Evolutionary conservation across 1,140 invertebrate species (phyloP).

Genomic region (Drosophila ironensis): DNA sequence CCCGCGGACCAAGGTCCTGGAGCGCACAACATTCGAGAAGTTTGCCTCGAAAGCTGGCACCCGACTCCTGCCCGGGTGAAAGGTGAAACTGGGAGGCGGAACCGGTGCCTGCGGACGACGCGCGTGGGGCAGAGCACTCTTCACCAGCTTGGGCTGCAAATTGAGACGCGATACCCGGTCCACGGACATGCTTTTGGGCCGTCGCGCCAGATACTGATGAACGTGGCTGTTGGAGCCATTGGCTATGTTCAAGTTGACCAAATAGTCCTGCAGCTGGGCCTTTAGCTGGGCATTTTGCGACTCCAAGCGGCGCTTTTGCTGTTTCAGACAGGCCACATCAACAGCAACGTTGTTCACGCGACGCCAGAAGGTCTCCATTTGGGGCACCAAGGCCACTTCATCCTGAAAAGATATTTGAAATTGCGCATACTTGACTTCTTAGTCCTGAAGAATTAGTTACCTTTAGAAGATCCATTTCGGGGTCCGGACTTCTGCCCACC

Average conservation of each 20-base stretch:
- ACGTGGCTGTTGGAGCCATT: conserved; percentile 71
- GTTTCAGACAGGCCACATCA: conserved; percentile 70
- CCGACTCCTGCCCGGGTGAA: not conserved
- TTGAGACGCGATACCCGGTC: conserved; percentile 62
- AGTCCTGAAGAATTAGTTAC: not conserved
- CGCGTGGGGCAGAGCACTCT: conserved; percentile 45
- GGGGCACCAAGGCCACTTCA: conserved; percentile 47
- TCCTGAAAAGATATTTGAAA: conserved; percentile 13
- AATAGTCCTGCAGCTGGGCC: conserved; percentile 63
- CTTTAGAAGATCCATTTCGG: conserved; percentile 41
- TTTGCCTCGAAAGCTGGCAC: conserved; percentile 63
- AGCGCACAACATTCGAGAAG: conserved; percentile 59
- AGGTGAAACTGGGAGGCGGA: conserved; percentile 5
- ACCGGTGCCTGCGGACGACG: conserved; percentile 27
- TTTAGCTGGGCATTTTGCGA: conserved; percentile 64
- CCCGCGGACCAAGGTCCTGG: conserved; percentile 37
- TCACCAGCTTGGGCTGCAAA: conserved; percentile 57
- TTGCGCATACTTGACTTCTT: not conserved
- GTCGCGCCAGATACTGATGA: conserved; percentile 62
- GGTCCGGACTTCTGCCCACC: not conserved
- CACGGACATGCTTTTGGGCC: conserved; percentile 80
- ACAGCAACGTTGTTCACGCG: conserved; percentile 75
- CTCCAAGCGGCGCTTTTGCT: conserved; percentile 65
- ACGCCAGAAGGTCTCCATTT: conserved; percentile 79
- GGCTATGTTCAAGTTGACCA: conserved; percentile 70